Conservation (phyloP, 2,888 invertebrate genomes). For the Tipula helvola region DNA sequence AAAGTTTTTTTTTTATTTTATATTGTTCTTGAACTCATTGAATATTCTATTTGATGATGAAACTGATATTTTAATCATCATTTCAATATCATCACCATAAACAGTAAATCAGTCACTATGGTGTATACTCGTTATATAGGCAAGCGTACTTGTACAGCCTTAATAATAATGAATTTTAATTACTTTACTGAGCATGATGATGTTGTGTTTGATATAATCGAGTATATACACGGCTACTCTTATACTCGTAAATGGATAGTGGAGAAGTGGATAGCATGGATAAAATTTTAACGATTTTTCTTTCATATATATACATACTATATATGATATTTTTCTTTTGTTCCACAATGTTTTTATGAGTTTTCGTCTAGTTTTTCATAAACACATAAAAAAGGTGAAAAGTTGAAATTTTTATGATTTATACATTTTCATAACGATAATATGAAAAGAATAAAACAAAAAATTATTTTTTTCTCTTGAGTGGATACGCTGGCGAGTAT, state of each 20-base stretch:
- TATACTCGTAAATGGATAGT: not conserved
- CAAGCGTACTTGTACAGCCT: not conserved
- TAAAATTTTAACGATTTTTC: not conserved
- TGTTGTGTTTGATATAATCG: not conserved
- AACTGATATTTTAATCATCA: not conserved
- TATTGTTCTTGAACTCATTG: not conserved
- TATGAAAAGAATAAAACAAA: not conserved
- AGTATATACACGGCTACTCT: not conserved
- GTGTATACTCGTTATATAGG: not conserved
- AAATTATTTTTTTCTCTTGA: not conserved
- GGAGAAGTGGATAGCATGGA: not conserved
- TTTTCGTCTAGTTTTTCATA: not conserved
- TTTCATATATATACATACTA: not conserved
- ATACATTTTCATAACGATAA: not conserved
- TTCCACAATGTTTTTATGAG: not conserved
- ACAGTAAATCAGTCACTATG: not conserved
- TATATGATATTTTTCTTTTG: not conserved
- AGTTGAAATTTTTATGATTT: not conserved
- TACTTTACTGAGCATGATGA: not conserved
- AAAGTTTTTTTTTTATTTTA: not conserved
- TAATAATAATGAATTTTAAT: not conserved
- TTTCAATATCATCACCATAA: not conserved
- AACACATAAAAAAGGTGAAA: conserved; percentile 4
- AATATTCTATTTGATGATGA: not conserved
- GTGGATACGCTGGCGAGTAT: not conserved